Conservation (phyloP, 2,888 invertebrate genomes). For the Amphipyra berbera region DNA sequence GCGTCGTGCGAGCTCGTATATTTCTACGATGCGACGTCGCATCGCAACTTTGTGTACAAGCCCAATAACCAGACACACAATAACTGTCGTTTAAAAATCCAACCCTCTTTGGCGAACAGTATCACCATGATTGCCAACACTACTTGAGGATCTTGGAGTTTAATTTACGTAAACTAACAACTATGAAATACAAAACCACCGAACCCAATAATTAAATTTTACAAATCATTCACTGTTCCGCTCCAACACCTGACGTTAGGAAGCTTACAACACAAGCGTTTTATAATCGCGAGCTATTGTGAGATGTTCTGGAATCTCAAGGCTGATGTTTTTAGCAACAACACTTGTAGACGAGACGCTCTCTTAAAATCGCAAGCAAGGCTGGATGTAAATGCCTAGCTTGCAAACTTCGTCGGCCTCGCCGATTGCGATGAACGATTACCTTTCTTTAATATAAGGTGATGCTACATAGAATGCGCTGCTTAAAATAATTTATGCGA, state of each 20-base stretch:
- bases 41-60: too few relatives aligned
- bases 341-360: slow-evolving; percentile 57
- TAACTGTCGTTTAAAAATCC: too few relatives aligned
- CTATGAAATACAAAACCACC: slow-evolving; percentile 8
- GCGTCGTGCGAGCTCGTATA: too few relatives aligned
- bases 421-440: slow-evolving; percentile 58
- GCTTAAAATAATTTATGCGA: slow-evolving; percentile 9
- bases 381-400: slow-evolving; percentile 64
- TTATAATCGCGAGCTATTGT: slow-evolving; percentile 47
- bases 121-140: too few relatives aligned
- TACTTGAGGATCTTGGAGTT: background rate
- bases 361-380: slow-evolving; percentile 70
- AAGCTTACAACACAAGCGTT: slow-evolving; percentile 45
- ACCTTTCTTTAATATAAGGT: slow-evolving; percentile 63
- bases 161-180: slow-evolving; percentile 21
- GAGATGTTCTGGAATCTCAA: slow-evolving; percentile 59
- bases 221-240: slow-evolving; percentile 43
- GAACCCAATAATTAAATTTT: slow-evolving; percentile 40
- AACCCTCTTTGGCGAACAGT: too few relatives aligned
- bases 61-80: too few relatives aligned
- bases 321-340: slow-evolving; percentile 50
- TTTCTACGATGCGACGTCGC: too few relatives aligned
- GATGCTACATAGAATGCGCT: slow-evolving; percentile 2
- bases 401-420: slow-evolving; percentile 63
- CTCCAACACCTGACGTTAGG: slow-evolving; percentile 43